Evolutionary conservation across 2,797 vertebrate species (phyloP).

Genomic region (Acanthurus lineatus): DNA sequence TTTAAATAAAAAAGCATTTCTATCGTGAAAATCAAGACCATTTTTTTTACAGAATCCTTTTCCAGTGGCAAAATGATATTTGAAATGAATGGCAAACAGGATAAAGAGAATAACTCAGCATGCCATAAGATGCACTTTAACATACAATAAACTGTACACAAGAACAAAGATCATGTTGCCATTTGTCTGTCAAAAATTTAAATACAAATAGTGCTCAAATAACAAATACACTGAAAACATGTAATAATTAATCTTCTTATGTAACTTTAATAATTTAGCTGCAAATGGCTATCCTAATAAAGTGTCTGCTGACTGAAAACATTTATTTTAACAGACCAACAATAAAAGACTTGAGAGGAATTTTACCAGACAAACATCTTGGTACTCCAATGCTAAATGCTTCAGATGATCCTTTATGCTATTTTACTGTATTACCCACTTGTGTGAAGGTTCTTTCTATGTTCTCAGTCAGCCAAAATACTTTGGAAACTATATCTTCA

Average conservation of each 20-base stretch:
- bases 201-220: conserved; percentile 31
- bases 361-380: conserved; percentile 6
- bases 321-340: not conserved
- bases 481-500: not conserved
- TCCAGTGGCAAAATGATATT: conserved; percentile 50
- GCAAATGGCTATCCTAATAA: conserved; percentile 31
- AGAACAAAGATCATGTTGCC: not conserved
- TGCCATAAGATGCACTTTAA: conserved; percentile 9
- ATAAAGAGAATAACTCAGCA: conserved; percentile 1
- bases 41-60: conserved; percentile 23
- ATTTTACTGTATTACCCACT: conserved; percentile 5
- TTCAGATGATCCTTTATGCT: not conserved
- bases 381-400: not conserved
- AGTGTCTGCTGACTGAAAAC: conserved; percentile 27
- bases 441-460: conserved; percentile 3
- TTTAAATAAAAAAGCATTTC: conserved; percentile 70
- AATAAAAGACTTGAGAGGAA: not conserved
- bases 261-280: conserved; percentile 48
- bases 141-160: not conserved
- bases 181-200: not conserved
- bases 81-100: conserved; percentile 45
- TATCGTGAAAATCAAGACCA: conserved; percentile 38
- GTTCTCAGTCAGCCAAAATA: conserved; percentile 3
- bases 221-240: conserved; percentile 15
- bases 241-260: not conserved